Percentiles rank a stretch among this genome's conserved stretches.
phyloP scores from a whole-genome alignment of 2,888 invertebrate genomes.

The Tolmerus cingulatus region DNA sequence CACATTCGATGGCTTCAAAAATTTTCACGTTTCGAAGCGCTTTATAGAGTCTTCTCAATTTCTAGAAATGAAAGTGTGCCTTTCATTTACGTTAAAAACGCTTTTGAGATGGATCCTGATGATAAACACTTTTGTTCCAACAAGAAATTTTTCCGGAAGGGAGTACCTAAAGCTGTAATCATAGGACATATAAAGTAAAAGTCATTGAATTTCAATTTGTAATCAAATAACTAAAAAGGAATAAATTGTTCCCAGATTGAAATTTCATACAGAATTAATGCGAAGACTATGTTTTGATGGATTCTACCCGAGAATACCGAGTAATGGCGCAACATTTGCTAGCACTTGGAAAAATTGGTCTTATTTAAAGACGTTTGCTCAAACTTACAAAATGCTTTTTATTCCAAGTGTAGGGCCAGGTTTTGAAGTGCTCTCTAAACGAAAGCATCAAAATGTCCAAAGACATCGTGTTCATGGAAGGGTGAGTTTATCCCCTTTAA shows the following conservation, averaged over 20 bases:
- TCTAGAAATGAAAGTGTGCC: constrained; percentile 62
- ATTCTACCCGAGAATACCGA: constrained; percentile 73
- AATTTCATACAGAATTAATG: constrained; percentile 65
- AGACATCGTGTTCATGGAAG: constrained; percentile 62
- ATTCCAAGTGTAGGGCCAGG: constrained; percentile 76
- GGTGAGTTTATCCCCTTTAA: constrained; percentile 52
- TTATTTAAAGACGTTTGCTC: constrained; percentile 66
- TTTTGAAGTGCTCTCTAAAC: constrained; percentile 69
- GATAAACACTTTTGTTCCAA: constrained; percentile 64
- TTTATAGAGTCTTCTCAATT: constrained; percentile 60
- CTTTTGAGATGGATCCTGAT: constrained; percentile 66
- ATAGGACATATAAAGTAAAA: constrained; percentile 65
- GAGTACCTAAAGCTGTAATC: constrained; percentile 68
- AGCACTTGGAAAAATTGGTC: constrained; percentile 71
- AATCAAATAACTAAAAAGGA: neutral
- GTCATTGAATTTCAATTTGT: neutral
- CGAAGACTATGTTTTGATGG: constrained; percentile 68
- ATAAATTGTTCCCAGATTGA: constrained; percentile 53
- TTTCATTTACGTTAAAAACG: constrained; percentile 73
- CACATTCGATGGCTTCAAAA: constrained; percentile 59
- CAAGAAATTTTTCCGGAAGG: constrained; percentile 65
- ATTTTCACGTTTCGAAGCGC: constrained; percentile 54
- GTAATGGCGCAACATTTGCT: constrained; percentile 71
- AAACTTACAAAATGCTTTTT: constrained; percentile 69
- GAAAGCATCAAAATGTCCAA: constrained; percentile 62